phyloP scores from a whole-genome alignment of 2,888 invertebrate genomes.

The Tachina lurida region DNA sequence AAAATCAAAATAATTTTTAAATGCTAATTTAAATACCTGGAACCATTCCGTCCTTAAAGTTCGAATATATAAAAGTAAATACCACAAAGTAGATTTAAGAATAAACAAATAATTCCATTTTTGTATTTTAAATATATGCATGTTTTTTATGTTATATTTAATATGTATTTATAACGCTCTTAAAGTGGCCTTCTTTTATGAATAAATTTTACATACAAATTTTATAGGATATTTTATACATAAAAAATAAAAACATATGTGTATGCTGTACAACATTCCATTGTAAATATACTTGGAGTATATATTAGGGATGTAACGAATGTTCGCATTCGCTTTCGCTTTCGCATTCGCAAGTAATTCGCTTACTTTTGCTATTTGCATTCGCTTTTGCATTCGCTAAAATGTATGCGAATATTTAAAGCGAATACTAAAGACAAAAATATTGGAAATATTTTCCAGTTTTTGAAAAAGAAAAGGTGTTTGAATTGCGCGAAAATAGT shows the following conservation, averaged over 20 bases:
- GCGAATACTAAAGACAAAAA: too few relatives aligned
- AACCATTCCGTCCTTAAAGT: conserved; percentile 60
- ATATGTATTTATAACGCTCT: conserved; percentile 42
- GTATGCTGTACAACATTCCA: background rate
- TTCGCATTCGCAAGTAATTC: too few relatives aligned
- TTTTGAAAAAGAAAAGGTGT: too few relatives aligned
- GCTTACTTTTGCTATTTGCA: too few relatives aligned
- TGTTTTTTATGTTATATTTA: conserved; percentile 31
- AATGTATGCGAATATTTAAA: too few relatives aligned
- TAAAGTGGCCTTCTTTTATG: conserved; percentile 68
- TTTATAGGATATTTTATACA: conserved; percentile 33
- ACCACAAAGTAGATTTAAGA: conserved; percentile 45
- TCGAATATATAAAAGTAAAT: conserved; percentile 48
- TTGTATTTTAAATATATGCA: conserved; percentile 9
- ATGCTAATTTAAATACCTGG: conserved; percentile 20
- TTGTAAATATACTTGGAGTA: background rate
- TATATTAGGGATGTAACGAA: too few relatives aligned
- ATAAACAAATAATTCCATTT: conserved; percentile 42
- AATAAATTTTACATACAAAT: conserved; percentile 51
- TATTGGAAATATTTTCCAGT: too few relatives aligned
- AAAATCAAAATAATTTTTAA: conserved; percentile 59
- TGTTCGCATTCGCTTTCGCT: too few relatives aligned
- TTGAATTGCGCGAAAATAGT: too few relatives aligned
- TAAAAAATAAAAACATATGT: conserved; percentile 1
- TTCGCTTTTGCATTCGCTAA: too few relatives aligned